These are phyloP conservation scores for Oreochromis grahami DNA, from an alignment of 2,797 vertebrate genomes.

Conservation along the genomic window DNA sequence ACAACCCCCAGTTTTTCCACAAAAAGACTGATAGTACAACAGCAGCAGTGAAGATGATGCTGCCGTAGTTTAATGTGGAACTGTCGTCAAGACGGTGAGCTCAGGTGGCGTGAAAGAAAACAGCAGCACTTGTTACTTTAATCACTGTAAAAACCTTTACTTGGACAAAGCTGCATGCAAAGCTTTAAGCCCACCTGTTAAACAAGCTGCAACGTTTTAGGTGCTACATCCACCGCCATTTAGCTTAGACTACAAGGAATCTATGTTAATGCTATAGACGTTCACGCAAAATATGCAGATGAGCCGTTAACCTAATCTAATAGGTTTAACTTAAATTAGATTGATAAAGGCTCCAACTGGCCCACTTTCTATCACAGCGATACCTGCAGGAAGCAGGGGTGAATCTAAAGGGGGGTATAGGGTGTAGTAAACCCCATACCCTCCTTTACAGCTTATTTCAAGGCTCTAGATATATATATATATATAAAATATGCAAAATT, in stretches of 20 bases:
- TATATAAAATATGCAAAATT: neutral
- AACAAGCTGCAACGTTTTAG: neutral
- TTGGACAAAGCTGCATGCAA: neutral
- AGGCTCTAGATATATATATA: neutral
- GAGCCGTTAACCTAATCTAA: neutral
- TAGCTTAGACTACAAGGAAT: neutral
- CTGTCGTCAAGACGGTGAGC: neutral
- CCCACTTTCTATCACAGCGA: neutral
- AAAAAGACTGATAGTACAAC: neutral
- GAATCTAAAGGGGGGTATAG: neutral
- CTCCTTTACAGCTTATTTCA: neutral
- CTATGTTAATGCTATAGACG: neutral
- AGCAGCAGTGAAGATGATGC: neutral
- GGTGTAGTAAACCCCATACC: neutral
- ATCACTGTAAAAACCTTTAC: neutral
- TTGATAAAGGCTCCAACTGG: neutral
- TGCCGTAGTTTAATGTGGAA: neutral
- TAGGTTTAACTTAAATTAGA: neutral
- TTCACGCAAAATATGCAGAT: neutral
- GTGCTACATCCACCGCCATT: neutral
- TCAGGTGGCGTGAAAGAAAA: neutral
- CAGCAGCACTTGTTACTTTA: neutral
- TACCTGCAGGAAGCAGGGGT: neutral
- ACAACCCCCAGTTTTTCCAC: neutral
- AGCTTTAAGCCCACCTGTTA: neutral